Conservation (phyloP, 2,888 invertebrate species). For the Ochropleura plecta region DNA sequence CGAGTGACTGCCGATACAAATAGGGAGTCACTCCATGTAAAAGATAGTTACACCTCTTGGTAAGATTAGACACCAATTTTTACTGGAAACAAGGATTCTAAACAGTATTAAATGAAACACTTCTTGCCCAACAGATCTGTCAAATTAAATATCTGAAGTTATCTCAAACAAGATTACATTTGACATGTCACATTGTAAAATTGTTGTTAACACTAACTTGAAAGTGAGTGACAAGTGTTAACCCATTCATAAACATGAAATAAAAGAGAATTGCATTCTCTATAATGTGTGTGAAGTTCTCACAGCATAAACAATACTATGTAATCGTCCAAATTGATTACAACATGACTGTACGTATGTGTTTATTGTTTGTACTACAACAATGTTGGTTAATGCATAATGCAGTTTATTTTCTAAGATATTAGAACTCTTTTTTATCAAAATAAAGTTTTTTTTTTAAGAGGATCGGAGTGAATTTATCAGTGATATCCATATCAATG, state of each 20-base stretch:
- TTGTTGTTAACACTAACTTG: slow-evolving; percentile 23
- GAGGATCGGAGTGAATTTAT: slow-evolving; percentile 2
- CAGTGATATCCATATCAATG: slow-evolving; percentile 33
- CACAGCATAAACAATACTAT: slow-evolving; percentile 49
- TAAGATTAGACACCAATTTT: neutral
- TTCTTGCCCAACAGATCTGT: slow-evolving; percentile 32
- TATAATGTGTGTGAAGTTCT: slow-evolving; percentile 57
- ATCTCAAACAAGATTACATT: slow-evolving; percentile 50
- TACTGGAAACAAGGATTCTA: neutral
- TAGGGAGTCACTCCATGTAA: no score
- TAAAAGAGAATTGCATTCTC: slow-evolving; percentile 33
- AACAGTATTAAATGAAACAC: neutral
- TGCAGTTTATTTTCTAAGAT: neutral
- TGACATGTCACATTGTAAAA: slow-evolving; percentile 29
- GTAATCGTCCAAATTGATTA: slow-evolving; percentile 46
- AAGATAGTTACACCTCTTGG: neutral
- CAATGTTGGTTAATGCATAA: slow-evolving; percentile 1
- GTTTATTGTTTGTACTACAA: slow-evolving; percentile 26
- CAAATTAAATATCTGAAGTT: slow-evolving; percentile 37
- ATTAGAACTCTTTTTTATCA: neutral
- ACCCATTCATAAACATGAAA: slow-evolving; percentile 9
- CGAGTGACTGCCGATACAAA: neutral
- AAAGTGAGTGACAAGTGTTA: slow-evolving; percentile 23
- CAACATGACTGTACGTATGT: slow-evolving; percentile 29
- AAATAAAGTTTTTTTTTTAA: slow-evolving; percentile 1